phyloP scores from a whole-genome alignment of 1,140 invertebrate species.

The Theocolax elegans region DNA sequence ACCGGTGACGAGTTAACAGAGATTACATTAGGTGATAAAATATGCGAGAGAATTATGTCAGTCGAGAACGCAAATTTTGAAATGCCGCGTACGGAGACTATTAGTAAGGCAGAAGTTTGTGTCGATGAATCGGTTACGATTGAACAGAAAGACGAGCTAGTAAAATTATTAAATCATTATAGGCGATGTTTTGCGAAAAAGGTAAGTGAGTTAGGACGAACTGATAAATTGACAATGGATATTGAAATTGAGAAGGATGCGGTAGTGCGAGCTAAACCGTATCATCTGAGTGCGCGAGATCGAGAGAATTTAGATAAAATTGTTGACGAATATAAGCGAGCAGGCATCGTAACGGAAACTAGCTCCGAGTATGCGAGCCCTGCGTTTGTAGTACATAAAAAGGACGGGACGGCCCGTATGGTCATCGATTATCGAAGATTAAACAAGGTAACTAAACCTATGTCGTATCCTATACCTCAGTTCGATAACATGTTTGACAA shows the following conservation, averaged over 20 bases:
- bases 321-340: neutral
- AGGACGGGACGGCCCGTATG: constrained; percentile 47
- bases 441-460: constrained; percentile 58
- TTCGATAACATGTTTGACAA: constrained; percentile 37
- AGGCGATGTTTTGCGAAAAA: no score
- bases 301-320: neutral
- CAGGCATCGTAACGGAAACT: constrained; percentile 22
- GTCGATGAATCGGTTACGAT: no score
- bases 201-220: no score
- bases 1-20: no score
- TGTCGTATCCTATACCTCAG: constrained; percentile 32
- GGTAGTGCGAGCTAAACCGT: constrained; percentile 46
- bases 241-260: constrained; percentile 65
- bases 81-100: no score
- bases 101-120: no score
- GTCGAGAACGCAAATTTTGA: no score
- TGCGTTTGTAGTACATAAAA: constrained; percentile 48
- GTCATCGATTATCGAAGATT: constrained; percentile 62
- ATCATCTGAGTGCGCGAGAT: neutral
- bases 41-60: no score
- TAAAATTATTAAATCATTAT: no score
- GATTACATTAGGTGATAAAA: no score
- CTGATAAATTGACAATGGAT: no score
- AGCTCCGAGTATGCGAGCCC: constrained; percentile 48
- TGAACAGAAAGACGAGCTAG: no score